Percentiles rank a stretch among this genome's conserved stretches.
Evolutionary conservation across 2,797 vertebrate species (phyloP).

Genomic region (Chaunax sp.): DNA sequence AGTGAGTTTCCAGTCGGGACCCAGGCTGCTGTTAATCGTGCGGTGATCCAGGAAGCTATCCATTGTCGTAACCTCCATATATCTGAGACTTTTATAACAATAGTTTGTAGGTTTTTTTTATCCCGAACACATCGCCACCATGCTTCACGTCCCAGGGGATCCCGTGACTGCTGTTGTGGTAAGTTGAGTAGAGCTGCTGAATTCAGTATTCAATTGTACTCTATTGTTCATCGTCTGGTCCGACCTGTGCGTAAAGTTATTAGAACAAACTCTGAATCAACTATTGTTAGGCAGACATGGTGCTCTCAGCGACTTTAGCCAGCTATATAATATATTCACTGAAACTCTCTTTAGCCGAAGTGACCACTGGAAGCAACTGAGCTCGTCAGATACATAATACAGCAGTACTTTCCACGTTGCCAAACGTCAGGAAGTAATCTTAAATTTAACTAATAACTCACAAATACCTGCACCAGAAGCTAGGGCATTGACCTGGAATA

Average conservation of each 20-base stretch:
- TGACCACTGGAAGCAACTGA: not conserved
- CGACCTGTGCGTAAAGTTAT: no score
- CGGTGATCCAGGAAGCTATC: constrained; percentile 49
- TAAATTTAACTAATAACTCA: not conserved
- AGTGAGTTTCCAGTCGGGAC: constrained; percentile 40
- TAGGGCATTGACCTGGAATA: no score
- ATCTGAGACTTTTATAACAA: not conserved
- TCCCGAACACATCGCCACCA: constrained; percentile 24
- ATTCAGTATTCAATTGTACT: constrained; percentile 3
- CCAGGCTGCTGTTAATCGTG: constrained; percentile 16
- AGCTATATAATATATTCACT: no score
- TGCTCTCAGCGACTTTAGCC: no score
- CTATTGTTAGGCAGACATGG: not conserved
- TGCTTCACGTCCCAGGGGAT: constrained; percentile 82
- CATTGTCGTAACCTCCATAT: not conserved
- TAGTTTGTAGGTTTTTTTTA: not conserved
- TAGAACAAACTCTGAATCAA: not conserved
- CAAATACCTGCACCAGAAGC: accelerated
- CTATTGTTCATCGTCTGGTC: constrained; percentile 50
- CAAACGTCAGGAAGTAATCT: not conserved
- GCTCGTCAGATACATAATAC: no score
- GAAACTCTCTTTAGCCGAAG: not conserved
- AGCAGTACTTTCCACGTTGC: not conserved
- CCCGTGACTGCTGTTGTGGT: constrained; percentile 85
- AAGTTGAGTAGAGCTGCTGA: constrained; percentile 60